phyloP scores from a whole-genome alignment of 2,113 vertebrate genomes.

The Vidua chalybeata region DNA sequence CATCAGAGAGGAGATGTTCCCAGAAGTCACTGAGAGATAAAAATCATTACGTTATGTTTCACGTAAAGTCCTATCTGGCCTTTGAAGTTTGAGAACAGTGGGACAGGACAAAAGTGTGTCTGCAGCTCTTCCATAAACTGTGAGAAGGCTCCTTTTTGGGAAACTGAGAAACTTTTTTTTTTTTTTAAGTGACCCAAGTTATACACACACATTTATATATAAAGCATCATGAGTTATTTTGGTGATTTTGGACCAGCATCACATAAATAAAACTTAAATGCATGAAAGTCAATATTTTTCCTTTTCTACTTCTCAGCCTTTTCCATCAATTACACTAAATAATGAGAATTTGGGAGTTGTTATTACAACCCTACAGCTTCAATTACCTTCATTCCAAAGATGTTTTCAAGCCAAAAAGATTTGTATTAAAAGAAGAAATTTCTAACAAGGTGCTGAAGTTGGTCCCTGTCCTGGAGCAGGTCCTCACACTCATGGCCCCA shows the following conservation, averaged over 20 bases:
- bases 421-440: neutral
- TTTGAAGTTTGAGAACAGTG: slow-evolving; percentile 1
- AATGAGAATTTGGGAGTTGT: neutral
- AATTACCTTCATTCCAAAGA: neutral
- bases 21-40: neutral
- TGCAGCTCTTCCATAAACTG: neutral
- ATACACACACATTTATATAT: neutral
- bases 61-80: neutral
- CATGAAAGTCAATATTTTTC: slow-evolving; percentile 25
- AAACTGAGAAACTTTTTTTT: neutral
- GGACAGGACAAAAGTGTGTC: neutral
- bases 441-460: neutral
- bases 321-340: slow-evolving; percentile 19
- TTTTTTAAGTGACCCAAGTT: neutral
- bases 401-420: neutral
- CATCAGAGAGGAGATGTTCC: slow-evolving; percentile 22
- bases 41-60: slow-evolving; percentile 24
- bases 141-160: neutral
- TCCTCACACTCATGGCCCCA: neutral
- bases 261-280: slow-evolving; percentile 41
- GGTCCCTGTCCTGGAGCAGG: neutral
- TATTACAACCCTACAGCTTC: neutral
- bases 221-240: slow-evolving; percentile 4
- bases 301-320: neutral
- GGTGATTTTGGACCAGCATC: slow-evolving; percentile 24